phyloP scores from a whole-genome alignment of 1,140 invertebrate species.

The Carcinoscorpius rotundicauda region DNA sequence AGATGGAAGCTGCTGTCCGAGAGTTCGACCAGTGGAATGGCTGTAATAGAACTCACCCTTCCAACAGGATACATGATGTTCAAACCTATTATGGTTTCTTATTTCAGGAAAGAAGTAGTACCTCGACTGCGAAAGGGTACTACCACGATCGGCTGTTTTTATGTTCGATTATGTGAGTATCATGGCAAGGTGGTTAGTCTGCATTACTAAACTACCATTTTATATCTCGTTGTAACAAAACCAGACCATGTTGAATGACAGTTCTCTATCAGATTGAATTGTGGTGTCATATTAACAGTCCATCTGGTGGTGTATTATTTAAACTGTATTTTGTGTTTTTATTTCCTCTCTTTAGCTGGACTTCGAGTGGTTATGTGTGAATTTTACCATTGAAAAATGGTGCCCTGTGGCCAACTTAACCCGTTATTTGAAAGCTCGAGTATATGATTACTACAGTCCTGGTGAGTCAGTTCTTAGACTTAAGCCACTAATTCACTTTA shows the following conservation, averaged over 20 bases:
- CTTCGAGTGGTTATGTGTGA: slow-evolving; percentile 67
- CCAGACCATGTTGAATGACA: no score
- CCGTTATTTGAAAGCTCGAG: slow-evolving; percentile 68
- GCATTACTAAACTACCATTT: no score
- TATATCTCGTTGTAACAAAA: no score
- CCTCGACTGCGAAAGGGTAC: slow-evolving; percentile 63
- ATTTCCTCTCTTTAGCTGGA: slow-evolving; percentile 46
- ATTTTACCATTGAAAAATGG: slow-evolving; percentile 87
- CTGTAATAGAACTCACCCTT: slow-evolving; percentile 78
- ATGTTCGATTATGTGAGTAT: slow-evolving; percentile 82
- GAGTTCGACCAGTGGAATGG: slow-evolving; percentile 71
- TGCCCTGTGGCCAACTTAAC: slow-evolving; percentile 94
- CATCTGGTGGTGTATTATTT: neutral
- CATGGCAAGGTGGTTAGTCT: no score
- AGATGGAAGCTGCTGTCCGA: slow-evolving; percentile 69
- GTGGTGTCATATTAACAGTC: neutral
- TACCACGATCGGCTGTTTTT: slow-evolving; percentile 70
- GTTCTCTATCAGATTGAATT: no score
- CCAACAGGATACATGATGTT: slow-evolving; percentile 90
- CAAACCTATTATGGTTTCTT: slow-evolving; percentile 72
- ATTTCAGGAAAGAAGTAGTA: slow-evolving; percentile 56
- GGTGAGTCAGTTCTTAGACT: slow-evolving; percentile 41
- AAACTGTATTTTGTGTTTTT: slow-evolving; percentile 1
- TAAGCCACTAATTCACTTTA: no score
- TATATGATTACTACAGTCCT: slow-evolving; percentile 94